A percentile compares a stretch with the other conserved stretches of the same genome.
phyloP scores from a whole-genome alignment of 2,888 invertebrate species.

The Drosophila multiciliata region DNA sequence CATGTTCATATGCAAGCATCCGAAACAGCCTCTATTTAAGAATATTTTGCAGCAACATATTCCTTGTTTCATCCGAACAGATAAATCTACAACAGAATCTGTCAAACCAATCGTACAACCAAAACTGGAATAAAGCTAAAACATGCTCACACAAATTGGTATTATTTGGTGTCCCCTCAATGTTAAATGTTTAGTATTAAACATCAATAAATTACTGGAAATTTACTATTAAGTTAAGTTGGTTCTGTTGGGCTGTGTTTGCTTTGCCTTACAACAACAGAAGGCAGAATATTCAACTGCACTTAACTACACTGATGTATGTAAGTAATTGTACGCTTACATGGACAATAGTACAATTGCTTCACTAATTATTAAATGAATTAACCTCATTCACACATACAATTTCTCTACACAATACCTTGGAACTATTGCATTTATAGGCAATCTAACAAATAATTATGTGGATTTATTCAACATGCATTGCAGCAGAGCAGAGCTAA shows the following conservation, averaged over 20 bases:
- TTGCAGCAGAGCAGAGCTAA: background rate
- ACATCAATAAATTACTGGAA: background rate
- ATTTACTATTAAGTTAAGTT: background rate
- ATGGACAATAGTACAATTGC: background rate
- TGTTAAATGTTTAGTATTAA: background rate
- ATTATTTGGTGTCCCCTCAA: background rate
- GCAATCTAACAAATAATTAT: background rate
- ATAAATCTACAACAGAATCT: slow-evolving; percentile 9
- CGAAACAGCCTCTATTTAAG: slow-evolving; percentile 12
- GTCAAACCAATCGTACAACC: slow-evolving; percentile 3
- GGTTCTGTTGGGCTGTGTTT: background rate
- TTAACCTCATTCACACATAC: background rate
- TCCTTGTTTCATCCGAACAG: slow-evolving; percentile 16
- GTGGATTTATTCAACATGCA: background rate
- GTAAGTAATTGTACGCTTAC: background rate
- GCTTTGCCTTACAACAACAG: background rate
- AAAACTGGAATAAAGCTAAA: background rate
- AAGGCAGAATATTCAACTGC: background rate
- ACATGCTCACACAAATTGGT: background rate
- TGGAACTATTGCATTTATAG: background rate
- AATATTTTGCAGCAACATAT: slow-evolving; percentile 11
- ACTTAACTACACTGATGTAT: background rate
- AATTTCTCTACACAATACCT: background rate
- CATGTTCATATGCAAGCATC: slow-evolving; percentile 48
- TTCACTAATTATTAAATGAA: background rate